Base-by-base conservation (phyloP, 2,113 vertebrate species). In the Sialia sialis region DNA sequence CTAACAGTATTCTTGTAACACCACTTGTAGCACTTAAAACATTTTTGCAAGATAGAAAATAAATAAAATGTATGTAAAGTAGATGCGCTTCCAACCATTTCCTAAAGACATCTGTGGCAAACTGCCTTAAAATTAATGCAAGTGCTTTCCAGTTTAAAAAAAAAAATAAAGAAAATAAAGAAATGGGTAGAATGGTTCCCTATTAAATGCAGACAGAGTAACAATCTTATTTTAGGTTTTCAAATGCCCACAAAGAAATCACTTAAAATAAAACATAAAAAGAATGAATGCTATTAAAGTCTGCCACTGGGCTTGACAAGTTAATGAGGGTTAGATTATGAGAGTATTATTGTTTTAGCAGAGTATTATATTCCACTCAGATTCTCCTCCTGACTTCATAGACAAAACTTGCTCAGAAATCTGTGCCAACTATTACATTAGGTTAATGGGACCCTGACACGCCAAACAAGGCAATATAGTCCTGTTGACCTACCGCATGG, bases 271-370 rank as follows among this genome's bases (percentile, higher is more conserved):
- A 94, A 90, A 73, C 62, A 75, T 87, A 62, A 90, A 95, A 96
- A 58, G 64, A 96, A 70, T 38, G 85, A 97, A 96, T 89, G 67
- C 41, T 96, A 94, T 92, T 97, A 96, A 95, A 91, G 87, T 64
- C 60, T 91, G 78, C 97, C 95, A 92, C 78, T 66, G n/a, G 18
- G n/a, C 66, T 95, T 94, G 97, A 97, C 95, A 96, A 95, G 76
- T 94, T 97, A 97, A 96, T 97, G 96, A 95, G 62, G 55, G 54
- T 86, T 92, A 95, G 88, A 96, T 96, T 96, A 91, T 78, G 66
- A 96, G 62, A 93, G 56, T 52, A 94, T 96, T 95, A 91, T 94
- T 97, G 96, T 95, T 96, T 98, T 97, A 97, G 79, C 68, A 89
- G 85, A 96, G 63, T 96, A 96, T 96, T 97, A 93, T 88, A 87